Evolutionary conservation across 2,888 invertebrate genomes (phyloP).

Genomic region (Eupithecia subfuscata): DNA sequence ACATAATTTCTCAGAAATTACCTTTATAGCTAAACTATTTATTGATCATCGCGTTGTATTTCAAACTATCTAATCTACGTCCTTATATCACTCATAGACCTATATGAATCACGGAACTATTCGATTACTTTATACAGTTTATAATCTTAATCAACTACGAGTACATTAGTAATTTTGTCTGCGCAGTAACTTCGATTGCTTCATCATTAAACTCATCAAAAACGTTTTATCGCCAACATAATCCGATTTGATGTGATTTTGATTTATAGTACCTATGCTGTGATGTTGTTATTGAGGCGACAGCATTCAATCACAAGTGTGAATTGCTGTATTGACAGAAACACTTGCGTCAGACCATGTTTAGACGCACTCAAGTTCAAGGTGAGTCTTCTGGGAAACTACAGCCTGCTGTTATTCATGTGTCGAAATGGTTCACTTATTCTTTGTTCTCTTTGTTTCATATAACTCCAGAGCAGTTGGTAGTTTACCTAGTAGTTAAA

Average conservation of each 20-base stretch:
- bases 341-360: slow-evolving; percentile 72
- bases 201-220: slow-evolving; percentile 35
- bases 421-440: slow-evolving; percentile 27
- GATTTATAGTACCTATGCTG: slow-evolving; percentile 48
- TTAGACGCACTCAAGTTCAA: slow-evolving; percentile 75
- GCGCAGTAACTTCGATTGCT: slow-evolving; percentile 28
- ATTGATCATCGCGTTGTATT: slow-evolving; percentile 20
- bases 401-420: slow-evolving; percentile 33
- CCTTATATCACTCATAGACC: slow-evolving; percentile 6
- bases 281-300: slow-evolving; percentile 55
- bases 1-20: neutral
- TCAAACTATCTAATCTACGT: slow-evolving; percentile 22
- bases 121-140: neutral
- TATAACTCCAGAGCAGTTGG: slow-evolving; percentile 16
- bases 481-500: slow-evolving; percentile 12
- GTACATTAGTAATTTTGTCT: slow-evolving; percentile 7
- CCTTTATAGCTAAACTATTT: slow-evolving; percentile 9
- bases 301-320: slow-evolving; percentile 59
- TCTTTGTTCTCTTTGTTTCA: slow-evolving; percentile 34
- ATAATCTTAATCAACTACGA: slow-evolving; percentile 13
- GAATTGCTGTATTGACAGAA: slow-evolving; percentile 72
- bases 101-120: slow-evolving; percentile 12
- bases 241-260: slow-evolving; percentile 37
- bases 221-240: slow-evolving; percentile 25
- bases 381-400: slow-evolving; percentile 52